A percentile compares a stretch with the other conserved stretches of the same genome.
Evolutionary conservation across 2,888 invertebrate species (phyloP).

Genomic region (Unio delphinus): DNA sequence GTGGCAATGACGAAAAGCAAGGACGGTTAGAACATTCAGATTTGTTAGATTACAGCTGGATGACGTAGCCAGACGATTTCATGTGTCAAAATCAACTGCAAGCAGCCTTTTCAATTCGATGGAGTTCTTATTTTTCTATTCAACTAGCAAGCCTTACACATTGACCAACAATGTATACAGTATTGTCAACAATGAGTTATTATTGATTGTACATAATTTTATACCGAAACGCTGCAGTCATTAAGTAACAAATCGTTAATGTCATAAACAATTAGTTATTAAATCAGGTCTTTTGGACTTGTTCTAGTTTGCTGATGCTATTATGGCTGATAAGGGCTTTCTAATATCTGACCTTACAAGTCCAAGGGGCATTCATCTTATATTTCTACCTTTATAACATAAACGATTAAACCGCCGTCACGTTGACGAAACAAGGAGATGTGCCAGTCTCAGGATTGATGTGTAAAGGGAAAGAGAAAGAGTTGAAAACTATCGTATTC

Average conservation of each 20-base stretch:
- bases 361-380: too few relatives aligned
- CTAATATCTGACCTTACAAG: too few relatives aligned
- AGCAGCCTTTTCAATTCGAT: conserved; percentile 5
- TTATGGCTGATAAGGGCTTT: too few relatives aligned
- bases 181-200: conserved; percentile 22
- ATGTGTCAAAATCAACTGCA: conserved; percentile 14
- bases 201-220: conserved; percentile 39
- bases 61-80: conserved; percentile 18
- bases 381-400: conserved; percentile 15
- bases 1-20: neutral
- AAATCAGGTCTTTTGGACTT: conserved; percentile 6
- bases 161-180: conserved; percentile 14
- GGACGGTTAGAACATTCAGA: conserved; percentile 15
- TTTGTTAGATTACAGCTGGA: conserved; percentile 15
- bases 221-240: conserved; percentile 24
- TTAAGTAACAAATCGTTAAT: conserved; percentile 15
- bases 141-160: conserved; percentile 8
- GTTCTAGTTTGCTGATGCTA: too few relatives aligned
- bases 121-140: conserved; percentile 13
- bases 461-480: too few relatives aligned
- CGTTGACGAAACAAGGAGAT: conserved; percentile 13
- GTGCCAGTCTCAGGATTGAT: conserved; percentile 8
- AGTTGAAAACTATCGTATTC: conserved; percentile 13
- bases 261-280: conserved; percentile 26
- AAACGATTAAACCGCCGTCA: conserved; percentile 12